A percentile compares a stretch with the other conserved stretches of the same genome.
Evolutionary conservation across 2,113 vertebrate species (phyloP).

Genomic region (Nothoprocta perdicaria): DNA sequence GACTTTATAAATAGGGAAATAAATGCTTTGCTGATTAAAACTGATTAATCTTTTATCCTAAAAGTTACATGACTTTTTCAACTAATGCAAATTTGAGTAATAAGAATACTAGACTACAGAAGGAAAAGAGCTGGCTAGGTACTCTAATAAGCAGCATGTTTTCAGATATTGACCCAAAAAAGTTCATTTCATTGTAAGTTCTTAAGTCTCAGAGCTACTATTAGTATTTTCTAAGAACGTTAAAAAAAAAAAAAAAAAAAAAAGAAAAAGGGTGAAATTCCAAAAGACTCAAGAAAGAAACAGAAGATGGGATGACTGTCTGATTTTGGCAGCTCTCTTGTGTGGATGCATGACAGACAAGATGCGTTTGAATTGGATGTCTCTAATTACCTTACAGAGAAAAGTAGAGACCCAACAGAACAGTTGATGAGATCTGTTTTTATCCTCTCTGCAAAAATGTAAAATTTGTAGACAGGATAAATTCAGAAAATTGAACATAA

Average conservation of each 20-base stretch:
- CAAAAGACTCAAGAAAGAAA: neutral
- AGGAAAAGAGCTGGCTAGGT: neutral
- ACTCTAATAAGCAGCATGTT: neutral
- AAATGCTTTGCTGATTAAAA: neutral
- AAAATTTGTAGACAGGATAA: neutral
- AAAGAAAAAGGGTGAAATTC: neutral
- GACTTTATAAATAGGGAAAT: neutral
- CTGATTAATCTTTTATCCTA: neutral
- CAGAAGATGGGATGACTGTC: neutral
- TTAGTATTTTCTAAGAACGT: neutral
- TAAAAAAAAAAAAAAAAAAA: neutral
- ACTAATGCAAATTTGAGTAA: too few relatives aligned
- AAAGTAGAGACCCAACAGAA: neutral
- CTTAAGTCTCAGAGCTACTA: neutral
- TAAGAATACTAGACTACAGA: neutral
- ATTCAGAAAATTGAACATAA: neutral
- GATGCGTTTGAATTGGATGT: neutral
- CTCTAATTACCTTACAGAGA: neutral
- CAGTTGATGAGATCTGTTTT: neutral
- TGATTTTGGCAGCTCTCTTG: neutral
- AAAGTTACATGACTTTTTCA: neutral
- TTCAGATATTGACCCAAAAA: neutral
- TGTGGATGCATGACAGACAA: accelerated
- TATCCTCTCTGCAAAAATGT: neutral
- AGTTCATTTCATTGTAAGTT: neutral